phyloP scores from a whole-genome alignment of 2,888 invertebrate genomes.

The Amblyteles armatorius region DNA sequence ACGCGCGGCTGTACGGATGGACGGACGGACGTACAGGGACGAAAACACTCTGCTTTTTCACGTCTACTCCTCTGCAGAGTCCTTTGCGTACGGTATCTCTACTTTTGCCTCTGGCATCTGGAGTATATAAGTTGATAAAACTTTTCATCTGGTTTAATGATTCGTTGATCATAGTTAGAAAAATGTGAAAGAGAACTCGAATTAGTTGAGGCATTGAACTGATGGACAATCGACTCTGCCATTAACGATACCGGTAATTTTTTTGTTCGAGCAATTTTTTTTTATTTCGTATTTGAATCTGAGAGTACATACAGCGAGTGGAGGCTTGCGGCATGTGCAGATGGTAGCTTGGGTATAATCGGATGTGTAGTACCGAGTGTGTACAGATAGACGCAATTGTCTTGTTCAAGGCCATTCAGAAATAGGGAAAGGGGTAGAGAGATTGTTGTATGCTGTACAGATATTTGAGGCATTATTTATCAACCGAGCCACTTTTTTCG shows the following conservation, averaged over 20 bases:
- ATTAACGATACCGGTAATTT: too few species aligned
- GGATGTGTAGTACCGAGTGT: not conserved
- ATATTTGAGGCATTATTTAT: not conserved
- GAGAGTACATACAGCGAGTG: not conserved
- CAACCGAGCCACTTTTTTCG: too few species aligned
- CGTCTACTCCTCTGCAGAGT: constrained; percentile 13
- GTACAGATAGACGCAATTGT: not conserved
- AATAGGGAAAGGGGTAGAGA: constrained; percentile 27
- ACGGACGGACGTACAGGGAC: constrained; percentile 58
- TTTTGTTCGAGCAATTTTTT: too few species aligned
- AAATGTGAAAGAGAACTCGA: too few species aligned
- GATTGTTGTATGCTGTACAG: not conserved
- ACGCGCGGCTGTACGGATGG: constrained; percentile 65
- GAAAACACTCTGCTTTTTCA: constrained; percentile 47
- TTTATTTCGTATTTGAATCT: not conserved
- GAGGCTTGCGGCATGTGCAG: not conserved
- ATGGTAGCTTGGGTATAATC: not conserved
- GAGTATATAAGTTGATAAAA: too few species aligned
- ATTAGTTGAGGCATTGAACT: too few species aligned
- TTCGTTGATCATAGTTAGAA: too few species aligned
- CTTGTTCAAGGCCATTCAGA: constrained; percentile 63
- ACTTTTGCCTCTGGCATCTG: too few species aligned
- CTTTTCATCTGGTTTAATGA: too few species aligned
- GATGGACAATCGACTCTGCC: too few species aligned
- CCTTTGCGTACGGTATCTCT: not conserved